Evolutionary conservation across 2,888 invertebrate genomes (phyloP).

Genomic region (Leucophenga maculata): DNA sequence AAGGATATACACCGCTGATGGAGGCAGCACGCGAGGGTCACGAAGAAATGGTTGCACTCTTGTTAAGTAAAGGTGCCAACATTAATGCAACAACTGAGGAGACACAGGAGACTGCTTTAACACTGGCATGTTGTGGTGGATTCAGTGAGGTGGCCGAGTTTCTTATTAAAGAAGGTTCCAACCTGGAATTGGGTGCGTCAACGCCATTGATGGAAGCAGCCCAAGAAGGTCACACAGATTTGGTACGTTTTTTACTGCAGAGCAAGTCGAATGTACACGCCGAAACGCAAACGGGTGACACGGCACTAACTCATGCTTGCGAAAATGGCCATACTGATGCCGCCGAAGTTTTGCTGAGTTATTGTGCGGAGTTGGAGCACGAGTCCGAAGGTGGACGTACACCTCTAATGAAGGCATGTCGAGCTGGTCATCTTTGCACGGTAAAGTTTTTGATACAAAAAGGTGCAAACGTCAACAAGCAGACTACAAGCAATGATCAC

Average conservation of each 20-base stretch:
- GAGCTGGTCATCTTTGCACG: conserved; percentile 95
- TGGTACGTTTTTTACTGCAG: conserved; percentile 87
- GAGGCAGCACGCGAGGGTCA: conserved; percentile 99
- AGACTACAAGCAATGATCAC: conserved; percentile 96
- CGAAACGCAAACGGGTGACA: conserved; percentile 94
- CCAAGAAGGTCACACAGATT: conserved; percentile 96
- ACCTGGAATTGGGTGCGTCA: conserved; percentile 94
- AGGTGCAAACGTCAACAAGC: conserved; percentile 87
- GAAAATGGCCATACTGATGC: conserved; percentile 99
- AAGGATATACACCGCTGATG: conserved; percentile 99
- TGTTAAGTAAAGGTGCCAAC: conserved; percentile 93
- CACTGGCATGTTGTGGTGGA: conserved; percentile 94
- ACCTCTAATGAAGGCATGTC: conserved; percentile 98
- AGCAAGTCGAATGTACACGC: conserved; percentile 93
- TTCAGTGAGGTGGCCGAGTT: conserved; percentile 96
- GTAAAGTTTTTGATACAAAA: conserved; percentile 95
- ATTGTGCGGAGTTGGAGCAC: conserved; percentile 93
- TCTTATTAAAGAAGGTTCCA: conserved; percentile 94
- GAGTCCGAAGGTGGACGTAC: conserved; percentile 98
- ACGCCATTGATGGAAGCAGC: conserved; percentile 99
- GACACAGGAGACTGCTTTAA: conserved; percentile 96
- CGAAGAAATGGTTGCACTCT: conserved; percentile 96
- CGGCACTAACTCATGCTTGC: conserved; percentile 96
- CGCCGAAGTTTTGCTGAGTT: conserved; percentile 90
- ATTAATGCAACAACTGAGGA: conserved; percentile 99